Percentiles rank a stretch among this genome's conserved stretches.
Evolutionary conservation across 2,113 vertebrate genomes (phyloP).

Genomic region (Ancistrus triradiatus): DNA sequence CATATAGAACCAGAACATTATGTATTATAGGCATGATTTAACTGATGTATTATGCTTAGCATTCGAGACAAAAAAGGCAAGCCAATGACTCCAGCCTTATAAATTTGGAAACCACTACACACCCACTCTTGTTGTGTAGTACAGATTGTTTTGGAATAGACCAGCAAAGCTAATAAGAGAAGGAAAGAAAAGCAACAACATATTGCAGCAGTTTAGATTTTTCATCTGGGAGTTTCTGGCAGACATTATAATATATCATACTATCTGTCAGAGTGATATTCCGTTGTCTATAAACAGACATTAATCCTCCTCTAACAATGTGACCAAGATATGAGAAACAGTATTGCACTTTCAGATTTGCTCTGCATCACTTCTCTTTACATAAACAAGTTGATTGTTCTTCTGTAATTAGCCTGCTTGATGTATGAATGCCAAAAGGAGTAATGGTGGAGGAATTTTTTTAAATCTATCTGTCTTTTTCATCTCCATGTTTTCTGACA

Average conservation of each 20-base stretch:
- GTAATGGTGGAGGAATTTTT: background rate
- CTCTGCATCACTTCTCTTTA: background rate
- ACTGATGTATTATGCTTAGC: slow-evolving; percentile 18
- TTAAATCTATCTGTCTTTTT: background rate
- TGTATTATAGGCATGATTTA: slow-evolving; percentile 30
- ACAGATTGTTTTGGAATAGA: slow-evolving; percentile 45
- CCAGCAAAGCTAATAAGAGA: slow-evolving; percentile 38
- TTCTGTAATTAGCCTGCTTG: background rate
- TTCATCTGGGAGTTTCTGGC: slow-evolving; percentile 5
- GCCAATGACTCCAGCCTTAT: slow-evolving; percentile 38
- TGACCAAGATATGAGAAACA: too few species aligned
- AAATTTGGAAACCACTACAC: slow-evolving; percentile 41
- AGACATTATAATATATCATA: background rate
- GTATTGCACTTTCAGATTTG: slow-evolving; percentile 1
- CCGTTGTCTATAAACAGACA: slow-evolving; percentile 10
- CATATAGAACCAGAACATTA: background rate
- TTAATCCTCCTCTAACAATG: background rate
- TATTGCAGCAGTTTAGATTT: slow-evolving; percentile 16
- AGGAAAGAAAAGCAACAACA: slow-evolving; percentile 32
- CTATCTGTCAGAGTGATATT: background rate
- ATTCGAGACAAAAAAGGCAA: slow-evolving; percentile 44
- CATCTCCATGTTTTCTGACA: background rate
- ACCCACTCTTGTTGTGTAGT: slow-evolving; percentile 38
- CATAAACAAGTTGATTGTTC: slow-evolving; percentile 1
- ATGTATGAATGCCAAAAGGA: background rate